These are phyloP conservation scores for Drosophila rufa DNA, from an alignment of 1,140 invertebrate genomes.

Conservation along the genomic window DNA sequence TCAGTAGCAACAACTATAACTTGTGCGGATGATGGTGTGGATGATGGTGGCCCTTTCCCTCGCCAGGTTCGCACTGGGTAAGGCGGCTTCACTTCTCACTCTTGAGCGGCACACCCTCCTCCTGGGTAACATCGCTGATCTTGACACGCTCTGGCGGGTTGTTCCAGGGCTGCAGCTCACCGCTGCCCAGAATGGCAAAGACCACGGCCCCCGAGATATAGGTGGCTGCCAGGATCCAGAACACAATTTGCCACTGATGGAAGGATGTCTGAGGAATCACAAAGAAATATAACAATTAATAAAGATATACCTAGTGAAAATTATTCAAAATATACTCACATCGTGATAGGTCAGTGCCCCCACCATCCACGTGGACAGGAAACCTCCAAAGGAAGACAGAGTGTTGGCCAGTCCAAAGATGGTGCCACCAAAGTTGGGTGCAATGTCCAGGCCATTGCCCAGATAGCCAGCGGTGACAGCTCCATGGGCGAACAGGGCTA, in stretches of 20 bases:
- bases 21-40: conserved; percentile 61
- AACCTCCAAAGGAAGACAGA: conserved; percentile 94
- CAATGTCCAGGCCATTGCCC: conserved; percentile 95
- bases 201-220: conserved; percentile 90
- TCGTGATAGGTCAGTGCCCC: conserved; percentile 91
- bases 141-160: conserved; percentile 81
- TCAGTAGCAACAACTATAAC: conserved; percentile 70
- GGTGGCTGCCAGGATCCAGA: conserved; percentile 91
- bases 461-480: conserved; percentile 94
- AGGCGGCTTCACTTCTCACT: conserved; percentile 70
- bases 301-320: rapidly evolving
- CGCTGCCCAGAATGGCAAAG: conserved; percentile 90
- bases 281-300: conserved; percentile 36
- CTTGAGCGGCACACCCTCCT: conserved; percentile 83
- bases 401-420: conserved; percentile 97
- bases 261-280: conserved; percentile 88
- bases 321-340: conserved; percentile 85
- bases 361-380: conserved; percentile 93
- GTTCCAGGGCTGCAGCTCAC: conserved; percentile 88
- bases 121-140: conserved; percentile 59
- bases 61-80: too few species aligned
- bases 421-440: conserved; percentile 95
- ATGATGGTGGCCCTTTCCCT: too few species aligned
- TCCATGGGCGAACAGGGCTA: conserved; percentile 92
- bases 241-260: conserved; percentile 93